Base-by-base conservation (phyloP, 2,113 vertebrate species). In the Grammomys surdaster region DNA sequence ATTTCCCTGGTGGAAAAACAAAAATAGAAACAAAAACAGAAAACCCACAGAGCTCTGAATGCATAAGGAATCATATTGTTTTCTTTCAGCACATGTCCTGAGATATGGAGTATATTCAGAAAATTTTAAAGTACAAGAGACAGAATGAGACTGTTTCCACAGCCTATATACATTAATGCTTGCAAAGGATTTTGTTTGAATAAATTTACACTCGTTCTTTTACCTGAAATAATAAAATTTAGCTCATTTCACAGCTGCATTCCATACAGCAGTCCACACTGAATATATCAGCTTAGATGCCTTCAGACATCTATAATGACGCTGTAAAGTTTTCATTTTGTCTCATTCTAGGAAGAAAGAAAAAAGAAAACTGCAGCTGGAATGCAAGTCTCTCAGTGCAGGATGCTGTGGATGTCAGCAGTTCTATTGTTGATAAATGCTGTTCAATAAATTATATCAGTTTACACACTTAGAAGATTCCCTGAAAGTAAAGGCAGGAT, bases 241-340 rank as follows among this genome's bases (percentile, higher is more conserved):
- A 96, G 93, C 76, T 97, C 96, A 94, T 88, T 96, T 94, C 96
- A 97, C 96, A 97, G 96, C 96, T 97, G 94, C 92, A 89, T 91
- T 72, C 78, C 65, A 89, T 91, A 93, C 31, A 93, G 65, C 48
- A 78, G 89, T 90, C 93, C 65, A 84, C 84, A 91, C 89, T 93
- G 94, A 93, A 95, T 95, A 51, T 72, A 94, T 97, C 95, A 96
- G 88, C 58, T 91, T 82, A 88, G 91, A 75, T 97, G 96, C 84
- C 90, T 95, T 88, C 70, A 90, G 93, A 96, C 93, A 97, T 97
- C 93, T 77, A 90, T 73, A 94, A 97, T 93, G 90, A 93, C 88
- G 87, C n/a, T 36, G 36, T 88, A 91, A 96, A 91, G 92, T 96
- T 97, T 97, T 94, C 86, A 90, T 80, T 91, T 86, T 60, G 67